phyloP scores from a whole-genome alignment of 2,113 vertebrate species.

The Panurus biarmicus region DNA sequence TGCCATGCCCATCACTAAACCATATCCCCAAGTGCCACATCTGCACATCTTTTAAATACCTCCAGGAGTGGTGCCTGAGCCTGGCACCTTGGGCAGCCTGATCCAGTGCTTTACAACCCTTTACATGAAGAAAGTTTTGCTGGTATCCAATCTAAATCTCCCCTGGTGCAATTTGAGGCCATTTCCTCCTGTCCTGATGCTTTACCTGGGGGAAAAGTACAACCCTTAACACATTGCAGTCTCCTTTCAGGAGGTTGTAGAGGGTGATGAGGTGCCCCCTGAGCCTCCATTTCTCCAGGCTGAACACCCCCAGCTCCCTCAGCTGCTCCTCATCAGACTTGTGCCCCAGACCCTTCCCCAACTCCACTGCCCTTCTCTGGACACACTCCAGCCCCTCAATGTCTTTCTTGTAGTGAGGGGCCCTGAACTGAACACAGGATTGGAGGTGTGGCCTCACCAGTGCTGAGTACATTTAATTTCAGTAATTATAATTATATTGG shows the following conservation, averaged over 20 bases:
- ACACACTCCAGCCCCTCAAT: accelerated
- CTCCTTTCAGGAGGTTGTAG: background rate
- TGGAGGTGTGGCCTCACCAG: accelerated
- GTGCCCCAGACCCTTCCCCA: background rate
- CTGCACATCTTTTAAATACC: background rate
- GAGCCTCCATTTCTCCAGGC: background rate
- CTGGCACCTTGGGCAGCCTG: background rate
- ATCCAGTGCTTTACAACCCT: background rate
- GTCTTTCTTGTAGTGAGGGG: background rate
- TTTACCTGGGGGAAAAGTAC: background rate
- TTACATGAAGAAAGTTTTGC: background rate
- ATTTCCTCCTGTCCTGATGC: background rate
- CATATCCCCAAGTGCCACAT: background rate
- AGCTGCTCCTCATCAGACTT: accelerated
- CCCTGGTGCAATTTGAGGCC: background rate
- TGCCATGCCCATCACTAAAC: background rate
- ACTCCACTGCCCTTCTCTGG: accelerated
- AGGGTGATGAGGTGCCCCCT: accelerated
- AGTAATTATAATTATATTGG: background rate
- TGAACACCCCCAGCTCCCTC: background rate
- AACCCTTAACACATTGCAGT: accelerated
- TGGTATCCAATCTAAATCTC: background rate
- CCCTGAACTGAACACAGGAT: background rate
- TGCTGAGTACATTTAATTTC: background rate
- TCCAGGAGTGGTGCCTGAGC: no score